Evolutionary conservation across 2,888 invertebrate genomes (phyloP).

Genomic region (Abrostola triplasia): DNA sequence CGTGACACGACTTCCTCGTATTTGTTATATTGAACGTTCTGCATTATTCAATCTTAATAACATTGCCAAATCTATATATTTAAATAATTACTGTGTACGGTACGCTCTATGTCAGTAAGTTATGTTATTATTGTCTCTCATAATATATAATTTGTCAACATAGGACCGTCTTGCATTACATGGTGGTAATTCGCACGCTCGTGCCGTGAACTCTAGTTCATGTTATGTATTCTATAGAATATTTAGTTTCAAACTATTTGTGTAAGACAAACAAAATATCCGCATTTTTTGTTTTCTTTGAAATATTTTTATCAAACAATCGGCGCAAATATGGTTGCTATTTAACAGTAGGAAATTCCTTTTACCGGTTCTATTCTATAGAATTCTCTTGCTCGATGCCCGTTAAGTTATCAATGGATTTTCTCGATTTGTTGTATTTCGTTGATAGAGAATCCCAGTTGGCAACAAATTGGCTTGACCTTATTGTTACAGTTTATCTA

Average conservation of each 20-base stretch:
- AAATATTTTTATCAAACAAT: conserved; percentile 23
- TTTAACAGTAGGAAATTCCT: conserved; percentile 27
- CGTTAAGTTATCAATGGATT: conserved; percentile 17
- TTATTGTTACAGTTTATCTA: conserved; percentile 3
- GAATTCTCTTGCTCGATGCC: conserved; percentile 9
- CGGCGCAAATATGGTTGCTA: conserved; percentile 13
- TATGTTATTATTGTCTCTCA: too few relatives aligned
- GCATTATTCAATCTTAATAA: conserved; percentile 22
- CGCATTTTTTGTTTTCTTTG: conserved; percentile 32
- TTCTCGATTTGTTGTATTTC: conserved; percentile 28
- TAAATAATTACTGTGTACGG: neutral
- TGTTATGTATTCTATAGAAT: conserved; percentile 31
- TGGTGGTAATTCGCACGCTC: conserved; percentile 14
- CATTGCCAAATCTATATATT: neutral
- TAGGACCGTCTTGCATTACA: neutral
- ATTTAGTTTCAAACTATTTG: conserved; percentile 32
- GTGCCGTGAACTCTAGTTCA: conserved; percentile 2
- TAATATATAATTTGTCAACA: too few relatives aligned
- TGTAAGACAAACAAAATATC: conserved; percentile 40
- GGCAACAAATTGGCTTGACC: conserved; percentile 6
- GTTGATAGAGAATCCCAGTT: conserved; percentile 2
- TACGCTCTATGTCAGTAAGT: too few relatives aligned
- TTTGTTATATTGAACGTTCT: conserved; percentile 38
- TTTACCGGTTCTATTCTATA: conserved; percentile 13
- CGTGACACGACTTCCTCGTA: conserved; percentile 20